phyloP scores from a whole-genome alignment of 2,113 vertebrate species.

The Podarcis cretensis region DNA sequence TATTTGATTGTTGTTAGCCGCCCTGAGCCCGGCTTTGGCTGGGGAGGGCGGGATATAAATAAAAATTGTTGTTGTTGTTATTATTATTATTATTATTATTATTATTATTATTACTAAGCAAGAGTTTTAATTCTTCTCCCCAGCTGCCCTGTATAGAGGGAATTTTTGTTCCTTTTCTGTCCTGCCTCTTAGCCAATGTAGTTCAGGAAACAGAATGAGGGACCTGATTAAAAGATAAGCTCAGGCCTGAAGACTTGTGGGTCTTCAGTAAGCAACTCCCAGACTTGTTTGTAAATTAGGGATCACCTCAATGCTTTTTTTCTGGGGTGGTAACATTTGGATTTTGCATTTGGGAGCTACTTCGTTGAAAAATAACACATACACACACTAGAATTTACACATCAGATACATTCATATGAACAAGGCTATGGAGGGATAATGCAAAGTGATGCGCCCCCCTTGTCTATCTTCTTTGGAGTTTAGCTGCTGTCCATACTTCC shows the following conservation, averaged over 20 bases:
- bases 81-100: no score
- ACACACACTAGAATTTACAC: background rate
- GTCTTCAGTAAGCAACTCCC: background rate
- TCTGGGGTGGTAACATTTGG: background rate
- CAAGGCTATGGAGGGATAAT: background rate
- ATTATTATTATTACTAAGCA: background rate
- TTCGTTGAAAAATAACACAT: background rate
- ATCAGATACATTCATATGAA: background rate
- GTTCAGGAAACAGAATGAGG: no score
- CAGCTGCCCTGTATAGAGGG: background rate
- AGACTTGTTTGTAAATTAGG: background rate
- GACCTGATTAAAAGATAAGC: no score
- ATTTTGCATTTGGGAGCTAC: background rate
- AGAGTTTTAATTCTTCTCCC: background rate
- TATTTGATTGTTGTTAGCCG: no score
- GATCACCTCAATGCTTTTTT: background rate
- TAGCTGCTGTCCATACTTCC: no score
- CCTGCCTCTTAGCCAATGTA: background rate
- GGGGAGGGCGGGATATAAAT: no score
- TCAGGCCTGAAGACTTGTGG: no score
- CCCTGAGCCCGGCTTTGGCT: no score
- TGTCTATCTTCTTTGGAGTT: no score
- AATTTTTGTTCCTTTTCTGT: background rate
- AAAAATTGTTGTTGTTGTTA: no score
- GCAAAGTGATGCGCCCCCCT: no score